Conservation (phyloP, 2,797 vertebrate genomes). For the Intellagama lesueurii region DNA sequence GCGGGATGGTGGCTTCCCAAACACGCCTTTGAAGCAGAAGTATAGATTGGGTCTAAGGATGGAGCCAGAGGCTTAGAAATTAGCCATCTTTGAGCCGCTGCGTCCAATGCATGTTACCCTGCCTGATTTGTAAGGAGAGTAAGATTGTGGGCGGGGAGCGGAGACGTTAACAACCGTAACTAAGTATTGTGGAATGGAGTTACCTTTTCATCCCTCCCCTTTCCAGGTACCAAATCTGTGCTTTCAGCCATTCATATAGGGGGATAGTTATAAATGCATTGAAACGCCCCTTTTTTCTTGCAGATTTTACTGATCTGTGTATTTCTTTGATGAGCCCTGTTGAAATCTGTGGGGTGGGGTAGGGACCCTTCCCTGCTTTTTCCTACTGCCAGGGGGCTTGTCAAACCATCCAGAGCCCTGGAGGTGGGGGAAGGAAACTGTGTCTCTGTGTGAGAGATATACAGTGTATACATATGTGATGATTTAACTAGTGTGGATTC, state of each 20-base stretch:
- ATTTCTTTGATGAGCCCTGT: background rate
- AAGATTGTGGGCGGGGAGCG: constrained; percentile 1
- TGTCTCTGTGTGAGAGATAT: background rate
- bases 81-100: constrained; percentile 25
- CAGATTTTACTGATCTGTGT: background rate
- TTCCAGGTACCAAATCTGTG: constrained; percentile 45
- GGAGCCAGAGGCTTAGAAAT: constrained; percentile 47
- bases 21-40: background rate
- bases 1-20: background rate
- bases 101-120: background rate
- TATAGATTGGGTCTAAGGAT: constrained; percentile 26
- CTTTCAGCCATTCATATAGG: constrained; percentile 12
- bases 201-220: constrained; percentile 34
- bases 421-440: no score
- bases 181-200: constrained; percentile 59
- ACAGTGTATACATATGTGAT: background rate
- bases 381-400: background rate
- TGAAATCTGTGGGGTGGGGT: background rate
- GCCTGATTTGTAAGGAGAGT: constrained; percentile 15
- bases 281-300: background rate
- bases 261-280: background rate
- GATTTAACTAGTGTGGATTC: background rate
- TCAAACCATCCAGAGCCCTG: background rate
- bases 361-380: background rate
- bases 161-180: constrained; percentile 27